These are phyloP conservation scores for Caerostris extrusa DNA, from an alignment of 1,140 invertebrate genomes.

Conservation along the genomic window DNA sequence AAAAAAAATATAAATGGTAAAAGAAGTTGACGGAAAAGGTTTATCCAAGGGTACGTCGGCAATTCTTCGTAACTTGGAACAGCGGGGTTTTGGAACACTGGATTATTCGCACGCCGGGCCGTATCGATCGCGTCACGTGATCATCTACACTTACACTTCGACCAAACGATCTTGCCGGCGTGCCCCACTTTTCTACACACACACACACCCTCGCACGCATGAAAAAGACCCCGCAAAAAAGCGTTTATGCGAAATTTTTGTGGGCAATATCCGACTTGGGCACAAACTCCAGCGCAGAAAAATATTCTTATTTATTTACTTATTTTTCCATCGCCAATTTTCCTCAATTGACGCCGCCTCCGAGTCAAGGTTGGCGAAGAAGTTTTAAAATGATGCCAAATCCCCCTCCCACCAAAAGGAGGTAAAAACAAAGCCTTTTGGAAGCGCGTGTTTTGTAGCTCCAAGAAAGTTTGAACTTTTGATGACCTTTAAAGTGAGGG, in stretches of 20 bases:
- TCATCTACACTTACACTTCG: conserved; percentile 76
- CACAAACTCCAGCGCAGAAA: neutral
- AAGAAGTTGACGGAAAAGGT: conserved; percentile 54
- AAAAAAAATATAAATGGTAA: neutral
- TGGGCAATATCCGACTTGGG: conserved; percentile 23
- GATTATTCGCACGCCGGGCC: conserved; percentile 33
- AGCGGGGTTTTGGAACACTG: neutral
- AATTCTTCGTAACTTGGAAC: conserved; percentile 25
- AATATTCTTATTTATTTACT: neutral
- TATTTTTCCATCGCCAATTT: neutral
- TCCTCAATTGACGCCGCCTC: neutral
- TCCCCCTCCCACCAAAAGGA: neutral
- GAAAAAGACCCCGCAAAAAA: conserved; percentile 25
- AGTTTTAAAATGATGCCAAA: neutral
- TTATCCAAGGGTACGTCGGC: conserved; percentile 46
- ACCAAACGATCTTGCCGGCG: conserved; percentile 59
- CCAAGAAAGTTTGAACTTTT: conserved; percentile 71
- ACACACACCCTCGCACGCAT: conserved; percentile 37
- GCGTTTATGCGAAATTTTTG: conserved; percentile 73
- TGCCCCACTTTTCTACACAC: conserved; percentile 66
- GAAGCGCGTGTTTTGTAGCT: neutral
- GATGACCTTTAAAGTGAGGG: conserved; percentile 70
- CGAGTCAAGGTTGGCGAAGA: neutral
- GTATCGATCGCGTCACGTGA: conserved; percentile 66
- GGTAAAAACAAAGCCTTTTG: conserved; percentile 41